A percentile compares a stretch with the other conserved stretches of the same genome.
phyloP scores from a whole-genome alignment of 2,888 invertebrate genomes.

The Brachylomia viminalis region DNA sequence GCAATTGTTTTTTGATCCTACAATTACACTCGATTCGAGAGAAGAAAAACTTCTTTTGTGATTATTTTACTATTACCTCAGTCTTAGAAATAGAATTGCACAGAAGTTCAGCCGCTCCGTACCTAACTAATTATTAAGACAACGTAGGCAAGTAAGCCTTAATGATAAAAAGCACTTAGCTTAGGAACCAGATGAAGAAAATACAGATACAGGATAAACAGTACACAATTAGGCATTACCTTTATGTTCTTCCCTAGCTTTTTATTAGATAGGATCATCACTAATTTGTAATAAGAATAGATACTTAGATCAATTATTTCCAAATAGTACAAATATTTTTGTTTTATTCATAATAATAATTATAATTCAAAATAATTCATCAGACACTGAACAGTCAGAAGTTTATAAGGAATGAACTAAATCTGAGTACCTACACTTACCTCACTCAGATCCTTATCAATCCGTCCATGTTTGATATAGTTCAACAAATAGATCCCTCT shows the following conservation, averaged over 20 bases:
- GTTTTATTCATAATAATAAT: no score
- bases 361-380: no score
- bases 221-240: background rate
- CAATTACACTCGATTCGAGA: background rate
- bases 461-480: constrained; percentile 11
- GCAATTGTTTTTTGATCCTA: background rate
- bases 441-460: constrained; percentile 7
- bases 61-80: background rate
- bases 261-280: no score
- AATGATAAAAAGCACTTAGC: constrained; percentile 44
- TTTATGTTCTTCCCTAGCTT: no score
- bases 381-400: background rate
- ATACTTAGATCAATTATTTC: background rate
- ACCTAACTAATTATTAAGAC: background rate
- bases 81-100: background rate
- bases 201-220: constrained; percentile 5
- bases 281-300: background rate
- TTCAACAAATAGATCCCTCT: constrained; percentile 34
- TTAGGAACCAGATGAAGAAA: constrained; percentile 15
- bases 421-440: constrained; percentile 2
- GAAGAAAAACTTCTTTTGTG: no score
- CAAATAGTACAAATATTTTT: background rate
- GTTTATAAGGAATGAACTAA: background rate
- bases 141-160: constrained; percentile 2
- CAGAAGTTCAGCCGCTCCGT: background rate